phyloP scores from a whole-genome alignment of 2,113 vertebrate genomes.

The Glareola pratincola region DNA sequence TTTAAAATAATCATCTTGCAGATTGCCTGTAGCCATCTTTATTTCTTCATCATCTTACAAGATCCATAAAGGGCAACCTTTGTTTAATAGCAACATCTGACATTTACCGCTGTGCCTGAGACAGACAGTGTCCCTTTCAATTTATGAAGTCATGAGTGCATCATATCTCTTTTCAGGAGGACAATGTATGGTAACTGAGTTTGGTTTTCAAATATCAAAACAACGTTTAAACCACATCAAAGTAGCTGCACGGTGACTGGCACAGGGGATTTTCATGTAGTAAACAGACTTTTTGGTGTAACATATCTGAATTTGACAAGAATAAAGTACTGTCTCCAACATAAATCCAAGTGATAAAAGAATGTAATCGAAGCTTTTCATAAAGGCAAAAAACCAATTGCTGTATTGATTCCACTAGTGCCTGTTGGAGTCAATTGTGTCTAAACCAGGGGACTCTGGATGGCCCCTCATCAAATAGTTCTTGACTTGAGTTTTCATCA shows the following conservation, averaged over 20 bases:
- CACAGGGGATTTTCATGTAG: neutral
- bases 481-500: neutral
- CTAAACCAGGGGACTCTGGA: neutral
- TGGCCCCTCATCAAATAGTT: neutral
- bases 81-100: slow-evolving; percentile 68
- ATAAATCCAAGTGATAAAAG: neutral
- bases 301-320: neutral
- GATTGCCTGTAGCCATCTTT: neutral
- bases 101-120: slow-evolving; percentile 55
- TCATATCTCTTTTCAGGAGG: neutral
- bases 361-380: neutral
- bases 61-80: slow-evolving; percentile 64
- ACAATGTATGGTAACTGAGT: neutral
- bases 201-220: slow-evolving; percentile 33
- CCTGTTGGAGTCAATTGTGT: neutral
- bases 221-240: neutral
- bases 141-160: slow-evolving; percentile 51
- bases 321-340: neutral
- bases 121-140: slow-evolving; percentile 24
- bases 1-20: slow-evolving; percentile 13
- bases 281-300: neutral
- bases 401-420: neutral
- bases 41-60: neutral
- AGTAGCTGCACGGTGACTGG: neutral
- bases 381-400: neutral